phyloP scores from a whole-genome alignment of 2,888 invertebrate genomes.

The Dryadula phaetusa region DNA sequence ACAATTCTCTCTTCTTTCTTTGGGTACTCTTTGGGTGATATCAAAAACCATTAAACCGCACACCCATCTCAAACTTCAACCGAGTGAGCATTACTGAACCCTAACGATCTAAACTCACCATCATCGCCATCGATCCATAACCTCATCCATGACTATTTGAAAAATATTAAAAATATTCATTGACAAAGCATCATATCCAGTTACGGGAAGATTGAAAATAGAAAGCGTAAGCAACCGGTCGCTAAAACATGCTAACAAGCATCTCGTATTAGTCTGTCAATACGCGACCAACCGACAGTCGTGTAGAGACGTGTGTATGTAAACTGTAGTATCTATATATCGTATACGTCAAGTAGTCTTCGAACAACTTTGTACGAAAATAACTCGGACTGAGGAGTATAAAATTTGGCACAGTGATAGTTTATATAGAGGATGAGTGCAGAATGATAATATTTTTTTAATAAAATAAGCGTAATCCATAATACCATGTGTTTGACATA shows the following conservation, averaged over 20 bases:
- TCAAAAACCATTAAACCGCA: not conserved
- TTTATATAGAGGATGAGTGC: too few species aligned
- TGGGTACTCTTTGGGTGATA: too few species aligned
- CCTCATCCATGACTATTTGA: not conserved
- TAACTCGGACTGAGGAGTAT: too few species aligned
- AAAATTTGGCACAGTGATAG: too few species aligned
- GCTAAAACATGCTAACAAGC: conserved; percentile 21
- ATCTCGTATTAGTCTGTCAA: conserved; percentile 22
- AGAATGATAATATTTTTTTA: too few species aligned
- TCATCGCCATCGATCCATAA: not conserved
- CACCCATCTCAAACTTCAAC: not conserved
- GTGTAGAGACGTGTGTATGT: conserved; percentile 25
- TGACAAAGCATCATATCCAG: conserved; percentile 8
- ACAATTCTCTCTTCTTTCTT: too few species aligned
- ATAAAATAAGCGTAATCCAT: too few species aligned
- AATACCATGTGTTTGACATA: too few species aligned
- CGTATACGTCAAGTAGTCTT: too few species aligned
- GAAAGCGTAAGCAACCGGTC: conserved; percentile 26
- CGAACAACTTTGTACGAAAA: too few species aligned
- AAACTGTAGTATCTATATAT: not conserved
- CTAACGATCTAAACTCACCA: not conserved
- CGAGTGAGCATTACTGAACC: too few species aligned
- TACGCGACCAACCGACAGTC: conserved; percentile 2
- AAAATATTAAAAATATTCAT: conserved; percentile 12
- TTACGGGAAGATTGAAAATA: conserved; percentile 26